Conservation (phyloP, 2,888 invertebrate species). For the Liopterus haemorrhoidalis region DNA sequence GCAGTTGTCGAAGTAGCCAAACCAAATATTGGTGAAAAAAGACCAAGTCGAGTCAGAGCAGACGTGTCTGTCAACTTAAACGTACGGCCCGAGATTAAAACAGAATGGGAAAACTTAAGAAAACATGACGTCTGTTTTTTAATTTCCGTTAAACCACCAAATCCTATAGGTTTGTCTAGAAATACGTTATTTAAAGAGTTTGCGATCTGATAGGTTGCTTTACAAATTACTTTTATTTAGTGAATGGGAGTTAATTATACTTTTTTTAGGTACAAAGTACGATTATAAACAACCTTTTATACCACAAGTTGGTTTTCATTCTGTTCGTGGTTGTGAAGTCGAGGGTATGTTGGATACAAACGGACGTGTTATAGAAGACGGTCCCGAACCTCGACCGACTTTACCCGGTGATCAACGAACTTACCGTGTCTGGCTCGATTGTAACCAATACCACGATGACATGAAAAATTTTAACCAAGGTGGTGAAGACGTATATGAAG, state of each 20-base stretch:
- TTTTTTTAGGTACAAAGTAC: conserved; percentile 63
- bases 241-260: not conserved
- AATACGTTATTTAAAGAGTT: too few species aligned
- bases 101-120: conserved; percentile 93
- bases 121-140: conserved; percentile 98
- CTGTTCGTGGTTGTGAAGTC: conserved; percentile 95
- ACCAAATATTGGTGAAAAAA: conserved; percentile 86
- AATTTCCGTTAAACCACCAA: conserved; percentile 80
- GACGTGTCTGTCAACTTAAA: conserved; percentile 91
- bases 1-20: conserved; percentile 92
- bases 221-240: too few species aligned
- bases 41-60: conserved; percentile 91
- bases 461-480: conserved; percentile 78
- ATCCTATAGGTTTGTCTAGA: conserved; percentile 64
- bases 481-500: conserved; percentile 59
- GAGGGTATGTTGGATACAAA: conserved; percentile 96
- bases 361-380: conserved; percentile 94
- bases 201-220: too few species aligned
- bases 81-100: conserved; percentile 83
- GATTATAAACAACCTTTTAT: conserved; percentile 79
- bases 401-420: conserved; percentile 85
- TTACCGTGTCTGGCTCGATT: conserved; percentile 90
- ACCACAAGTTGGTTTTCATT: conserved; percentile 85
- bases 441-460: conserved; percentile 93
- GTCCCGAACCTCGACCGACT: conserved; percentile 81